Percentiles rank a stretch among this genome's conserved stretches.
Evolutionary conservation across 2,797 vertebrate genomes (phyloP).

Genomic region (Percopsis omiscomaycus): DNA sequence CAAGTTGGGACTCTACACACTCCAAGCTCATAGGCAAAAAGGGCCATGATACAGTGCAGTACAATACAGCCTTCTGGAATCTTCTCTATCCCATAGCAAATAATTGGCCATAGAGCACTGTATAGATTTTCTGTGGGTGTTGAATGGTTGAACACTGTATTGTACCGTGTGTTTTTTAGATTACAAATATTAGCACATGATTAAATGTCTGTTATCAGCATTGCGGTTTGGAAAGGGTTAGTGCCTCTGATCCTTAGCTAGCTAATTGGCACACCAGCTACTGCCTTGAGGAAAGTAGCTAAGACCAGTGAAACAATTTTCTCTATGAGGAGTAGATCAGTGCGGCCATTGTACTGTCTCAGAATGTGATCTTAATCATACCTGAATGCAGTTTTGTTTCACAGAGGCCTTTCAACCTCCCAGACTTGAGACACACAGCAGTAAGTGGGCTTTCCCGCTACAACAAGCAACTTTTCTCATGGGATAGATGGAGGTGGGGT

Average conservation of each 20-base stretch:
- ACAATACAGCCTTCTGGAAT: neutral
- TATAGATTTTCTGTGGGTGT: too few species aligned
- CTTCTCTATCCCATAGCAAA: neutral
- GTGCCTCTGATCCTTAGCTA: constrained; percentile 5
- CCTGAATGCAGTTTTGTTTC: constrained; percentile 72
- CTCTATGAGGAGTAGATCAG: constrained; percentile 60
- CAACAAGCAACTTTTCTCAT: constrained; percentile 8
- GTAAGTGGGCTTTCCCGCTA: constrained; percentile 50
- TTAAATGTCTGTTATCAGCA: neutral
- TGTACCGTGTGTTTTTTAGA: neutral
- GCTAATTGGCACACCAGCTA: constrained; percentile 2
- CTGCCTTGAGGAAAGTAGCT: constrained; percentile 21
- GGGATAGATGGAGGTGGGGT: constrained; percentile 23
- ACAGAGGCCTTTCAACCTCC: constrained; percentile 61
- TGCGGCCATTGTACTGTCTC: constrained; percentile 66
- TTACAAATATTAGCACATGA: neutral
- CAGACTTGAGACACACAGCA: constrained; percentile 49
- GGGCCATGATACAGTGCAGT: neutral
- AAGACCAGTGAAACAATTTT: constrained; percentile 59
- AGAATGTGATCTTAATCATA: constrained; percentile 76
- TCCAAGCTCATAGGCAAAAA: neutral
- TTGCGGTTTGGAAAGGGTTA: constrained; percentile 17
- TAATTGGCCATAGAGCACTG: too few species aligned
- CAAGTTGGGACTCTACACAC: neutral
- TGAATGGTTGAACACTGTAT: neutral